Percentiles rank a stretch among this genome's conserved stretches.
Evolutionary conservation across 2,113 vertebrate species (phyloP).

Genomic region (Penelope pileata): DNA sequence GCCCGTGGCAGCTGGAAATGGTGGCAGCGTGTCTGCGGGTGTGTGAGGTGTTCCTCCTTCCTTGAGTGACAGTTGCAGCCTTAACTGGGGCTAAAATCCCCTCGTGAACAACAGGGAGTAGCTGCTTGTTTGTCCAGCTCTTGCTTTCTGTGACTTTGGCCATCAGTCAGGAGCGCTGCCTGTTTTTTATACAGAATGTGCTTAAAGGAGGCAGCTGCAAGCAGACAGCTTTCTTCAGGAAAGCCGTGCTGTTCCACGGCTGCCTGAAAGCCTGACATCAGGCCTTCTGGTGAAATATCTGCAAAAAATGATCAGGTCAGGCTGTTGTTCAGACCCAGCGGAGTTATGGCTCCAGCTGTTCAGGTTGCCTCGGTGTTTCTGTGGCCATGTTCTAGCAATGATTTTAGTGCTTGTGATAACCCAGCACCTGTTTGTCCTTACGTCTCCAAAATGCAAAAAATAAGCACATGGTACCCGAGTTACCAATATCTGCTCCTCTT

Average conservation of each 20-base stretch:
- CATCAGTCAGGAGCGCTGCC: not conserved
- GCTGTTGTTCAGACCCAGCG: not conserved
- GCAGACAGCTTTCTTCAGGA: not conserved
- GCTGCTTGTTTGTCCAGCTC: not conserved
- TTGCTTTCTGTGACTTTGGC: not conserved
- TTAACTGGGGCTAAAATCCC: not conserved
- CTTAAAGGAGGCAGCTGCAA: not conserved
- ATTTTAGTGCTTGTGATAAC: not conserved
- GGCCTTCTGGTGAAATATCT: rapidly evolving
- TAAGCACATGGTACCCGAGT: not conserved
- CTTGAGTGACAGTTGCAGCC: not conserved
- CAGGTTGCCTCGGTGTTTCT: not conserved
- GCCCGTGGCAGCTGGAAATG: not conserved
- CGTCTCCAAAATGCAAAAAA: not conserved
- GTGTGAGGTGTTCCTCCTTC: not conserved
- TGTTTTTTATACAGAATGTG: not conserved
- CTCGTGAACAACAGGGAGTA: not conserved
- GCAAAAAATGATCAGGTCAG: not conserved
- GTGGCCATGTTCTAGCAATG: not conserved
- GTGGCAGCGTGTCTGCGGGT: not conserved
- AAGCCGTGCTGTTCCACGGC: not conserved
- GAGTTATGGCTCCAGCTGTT: not conserved
- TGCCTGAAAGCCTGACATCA: not conserved
- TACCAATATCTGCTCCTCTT: not conserved
- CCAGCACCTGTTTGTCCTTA: not conserved